phyloP scores from a whole-genome alignment of 2,888 invertebrate species.

The Ceraclea dissimilis region DNA sequence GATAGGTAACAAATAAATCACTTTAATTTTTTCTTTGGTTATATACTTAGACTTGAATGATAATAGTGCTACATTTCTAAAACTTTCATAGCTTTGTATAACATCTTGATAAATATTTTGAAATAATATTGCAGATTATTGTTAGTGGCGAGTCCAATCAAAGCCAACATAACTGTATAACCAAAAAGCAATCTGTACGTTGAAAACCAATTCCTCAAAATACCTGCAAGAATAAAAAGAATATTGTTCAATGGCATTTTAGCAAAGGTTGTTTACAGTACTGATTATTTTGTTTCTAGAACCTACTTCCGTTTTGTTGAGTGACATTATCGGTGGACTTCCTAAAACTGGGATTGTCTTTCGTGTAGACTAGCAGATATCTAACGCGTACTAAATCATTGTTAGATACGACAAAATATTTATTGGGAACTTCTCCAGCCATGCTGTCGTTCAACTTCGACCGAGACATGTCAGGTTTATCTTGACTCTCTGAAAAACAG shows the following conservation, averaged over 20 bases:
- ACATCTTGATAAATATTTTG: constrained; percentile 44
- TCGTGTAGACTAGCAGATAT: constrained; percentile 66
- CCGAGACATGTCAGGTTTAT: background rate
- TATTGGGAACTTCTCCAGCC: constrained; percentile 46
- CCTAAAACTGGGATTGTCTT: constrained; percentile 27
- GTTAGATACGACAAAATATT: constrained; percentile 69
- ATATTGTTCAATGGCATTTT: background rate
- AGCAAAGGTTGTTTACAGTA: background rate
- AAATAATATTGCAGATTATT: constrained; percentile 56
- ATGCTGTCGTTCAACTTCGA: constrained; percentile 27
- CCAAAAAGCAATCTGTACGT: constrained; percentile 53
- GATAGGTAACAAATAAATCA: too few relatives aligned
- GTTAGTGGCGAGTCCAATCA: constrained; percentile 58
- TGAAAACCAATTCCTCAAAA: constrained; percentile 16
- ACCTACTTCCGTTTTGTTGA: background rate
- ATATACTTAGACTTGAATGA: too few relatives aligned
- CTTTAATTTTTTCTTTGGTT: too few relatives aligned
- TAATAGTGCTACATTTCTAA: constrained; percentile 6
- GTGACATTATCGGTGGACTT: background rate
- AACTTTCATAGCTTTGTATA: constrained; percentile 8
- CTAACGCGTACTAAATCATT: constrained; percentile 67
- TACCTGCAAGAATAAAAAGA: background rate
- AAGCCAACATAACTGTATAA: constrained; percentile 55
- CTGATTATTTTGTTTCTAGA: background rate
- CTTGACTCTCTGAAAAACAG: constrained; percentile 31